phyloP scores from a whole-genome alignment of 2,888 invertebrate genomes.

The Aleiodes alternator region DNA sequence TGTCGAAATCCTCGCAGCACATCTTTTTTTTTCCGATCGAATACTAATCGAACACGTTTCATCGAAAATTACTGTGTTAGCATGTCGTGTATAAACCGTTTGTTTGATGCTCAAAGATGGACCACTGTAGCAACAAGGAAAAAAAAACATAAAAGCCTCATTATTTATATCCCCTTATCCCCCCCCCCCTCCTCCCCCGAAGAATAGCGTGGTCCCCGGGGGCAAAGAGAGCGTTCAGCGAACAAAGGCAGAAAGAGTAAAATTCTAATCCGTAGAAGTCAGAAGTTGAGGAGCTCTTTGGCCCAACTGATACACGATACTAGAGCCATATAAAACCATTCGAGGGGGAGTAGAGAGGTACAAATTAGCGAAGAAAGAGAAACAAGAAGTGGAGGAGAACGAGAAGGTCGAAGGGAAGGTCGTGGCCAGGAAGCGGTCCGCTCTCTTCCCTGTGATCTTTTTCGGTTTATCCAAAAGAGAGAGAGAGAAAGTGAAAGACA shows the following conservation, averaged over 20 bases:
- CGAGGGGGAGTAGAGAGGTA: conserved; percentile 54
- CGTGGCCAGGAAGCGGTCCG: conserved; percentile 65
- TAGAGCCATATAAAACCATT: conserved; percentile 48
- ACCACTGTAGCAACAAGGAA: too few species aligned
- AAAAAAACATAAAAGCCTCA: too few species aligned
- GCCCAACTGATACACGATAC: neutral
- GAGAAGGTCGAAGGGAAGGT: conserved; percentile 59
- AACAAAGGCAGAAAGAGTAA: conserved; percentile 48
- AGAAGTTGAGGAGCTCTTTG: conserved; percentile 25
- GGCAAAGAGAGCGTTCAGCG: conserved; percentile 39
- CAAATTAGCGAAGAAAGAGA: conserved; percentile 60
- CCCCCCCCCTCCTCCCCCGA: conserved; percentile 43
- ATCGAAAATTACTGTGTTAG: too few species aligned
- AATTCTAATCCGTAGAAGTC: conserved; percentile 42
- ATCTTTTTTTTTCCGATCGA: too few species aligned
- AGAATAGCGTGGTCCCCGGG: conserved; percentile 49
- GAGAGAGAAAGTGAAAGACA: conserved; percentile 35
- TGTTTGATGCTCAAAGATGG: too few species aligned
- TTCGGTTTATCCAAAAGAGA: conserved; percentile 2
- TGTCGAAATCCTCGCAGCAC: too few species aligned
- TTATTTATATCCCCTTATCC: too few species aligned
- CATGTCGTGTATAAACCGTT: too few species aligned
- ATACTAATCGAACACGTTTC: too few species aligned
- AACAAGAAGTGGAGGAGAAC: conserved; percentile 27
- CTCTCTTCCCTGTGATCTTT: conserved; percentile 66